Evolutionary conservation across 2,113 vertebrate species (phyloP), one percentile per base, ranked within the genome.

Genomic region (Sarotherodon lohbergeri): DNA sequence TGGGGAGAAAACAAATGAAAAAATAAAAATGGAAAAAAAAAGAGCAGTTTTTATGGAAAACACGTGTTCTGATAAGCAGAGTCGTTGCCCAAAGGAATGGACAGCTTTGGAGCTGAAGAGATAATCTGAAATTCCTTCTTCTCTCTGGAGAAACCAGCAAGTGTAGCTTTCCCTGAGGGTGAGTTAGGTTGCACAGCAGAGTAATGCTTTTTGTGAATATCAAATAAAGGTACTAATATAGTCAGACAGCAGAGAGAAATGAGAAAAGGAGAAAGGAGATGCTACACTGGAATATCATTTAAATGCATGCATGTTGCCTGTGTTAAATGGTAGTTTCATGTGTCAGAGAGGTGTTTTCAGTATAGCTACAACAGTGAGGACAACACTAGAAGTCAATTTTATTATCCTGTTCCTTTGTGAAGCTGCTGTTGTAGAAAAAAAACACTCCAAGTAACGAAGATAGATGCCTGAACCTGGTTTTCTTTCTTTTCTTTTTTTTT

Each of bases 1-100:
- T 57, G 13, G 54, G 61, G 41, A 90, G 76, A 91, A 52, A 73
- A 55, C 17, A 48, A 85, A 73, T 19, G 34, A 57, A 73, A 82
- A 59, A 92, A 88, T 43, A 6, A 73, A 73, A 46, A 17, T 46
- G 22, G 5, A 2, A 0, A 50, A 50, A 24, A 57, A 82, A 52
- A 91, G 84, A 84, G 86, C 89, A 86, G 93, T 92, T 93, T 91
- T 93, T 91, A 93, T 92, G 91, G 90, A 85, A 92, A 92, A 92
- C 90, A 92, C 80, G 85, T 90, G 88, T 92, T 93, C 93, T 90
- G 92, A 95, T 89, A 93, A 90, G 91, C 85, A 2, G 81, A 90
- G 87, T 80, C 17, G 87, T 93, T 88, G 73, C 89, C 92, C 85
- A 86, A 84, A 93, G 92, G 93, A 88, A 81, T 84, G 86, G 88